phyloP scores from a whole-genome alignment of 2,888 invertebrate genomes.

The Argynnis bischoffii region DNA sequence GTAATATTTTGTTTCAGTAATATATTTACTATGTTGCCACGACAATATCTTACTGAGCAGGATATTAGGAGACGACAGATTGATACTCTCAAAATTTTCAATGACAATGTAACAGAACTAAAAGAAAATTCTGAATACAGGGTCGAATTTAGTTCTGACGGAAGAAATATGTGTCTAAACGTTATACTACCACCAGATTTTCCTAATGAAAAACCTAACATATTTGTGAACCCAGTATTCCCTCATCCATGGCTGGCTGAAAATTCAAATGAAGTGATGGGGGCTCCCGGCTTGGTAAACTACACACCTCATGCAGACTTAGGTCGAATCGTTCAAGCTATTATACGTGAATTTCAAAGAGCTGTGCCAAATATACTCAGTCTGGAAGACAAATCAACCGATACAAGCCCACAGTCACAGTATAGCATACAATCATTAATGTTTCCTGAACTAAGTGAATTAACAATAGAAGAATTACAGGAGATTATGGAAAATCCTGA shows the following conservation, averaged over 20 bases:
- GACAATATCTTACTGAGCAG: conserved; percentile 75
- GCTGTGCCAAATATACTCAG: conserved; percentile 65
- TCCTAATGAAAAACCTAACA: conserved; percentile 88
- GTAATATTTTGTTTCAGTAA: background rate
- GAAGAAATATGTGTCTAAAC: conserved; percentile 85
- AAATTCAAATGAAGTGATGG: conserved; percentile 85
- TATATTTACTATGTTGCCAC: conserved; percentile 34
- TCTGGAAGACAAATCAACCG: conserved; percentile 66
- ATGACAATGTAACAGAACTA: conserved; percentile 89
- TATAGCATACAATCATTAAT: conserved; percentile 54
- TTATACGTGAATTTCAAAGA: conserved; percentile 89
- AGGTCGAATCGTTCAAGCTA: conserved; percentile 88
- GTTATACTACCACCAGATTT: conserved; percentile 87
- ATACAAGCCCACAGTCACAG: conserved; percentile 60
- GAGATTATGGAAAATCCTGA: conserved; percentile 87
- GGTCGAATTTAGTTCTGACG: conserved; percentile 86
- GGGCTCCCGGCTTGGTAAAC: conserved; percentile 89
- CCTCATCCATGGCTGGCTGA: conserved; percentile 88
- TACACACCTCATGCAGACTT: conserved; percentile 90
- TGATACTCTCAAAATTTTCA: conserved; percentile 91
- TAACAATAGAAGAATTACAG: conserved; percentile 84
- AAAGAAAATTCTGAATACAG: conserved; percentile 87
- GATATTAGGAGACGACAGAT: conserved; percentile 88
- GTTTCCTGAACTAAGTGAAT: conserved; percentile 67
- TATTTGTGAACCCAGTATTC: conserved; percentile 85